Evolutionary conservation across 2,113 vertebrate species (phyloP).

Genomic region (Etheostoma spectabile): DNA sequence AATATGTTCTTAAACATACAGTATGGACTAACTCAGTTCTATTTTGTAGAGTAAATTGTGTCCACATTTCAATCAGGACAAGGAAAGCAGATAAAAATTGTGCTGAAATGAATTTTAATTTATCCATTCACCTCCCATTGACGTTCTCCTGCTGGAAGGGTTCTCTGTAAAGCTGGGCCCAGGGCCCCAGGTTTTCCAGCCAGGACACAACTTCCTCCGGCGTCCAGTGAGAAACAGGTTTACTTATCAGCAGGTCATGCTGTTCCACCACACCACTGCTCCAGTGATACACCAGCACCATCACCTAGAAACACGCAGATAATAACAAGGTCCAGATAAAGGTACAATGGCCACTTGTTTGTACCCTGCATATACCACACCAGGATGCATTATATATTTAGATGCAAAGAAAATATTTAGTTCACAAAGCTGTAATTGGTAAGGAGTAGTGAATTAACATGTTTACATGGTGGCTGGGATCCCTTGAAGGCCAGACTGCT

Average conservation of each 20-base stretch:
- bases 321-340: not conserved
- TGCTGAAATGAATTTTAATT: not conserved
- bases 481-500: too few species aligned
- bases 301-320: conserved; percentile 81
- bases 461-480: too few species aligned
- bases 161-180: conserved; percentile 92
- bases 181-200: conserved; percentile 92
- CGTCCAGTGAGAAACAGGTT: conserved; percentile 91
- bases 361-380: not conserved
- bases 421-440: too few species aligned
- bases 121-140: conserved; percentile 89
- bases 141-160: conserved; percentile 89
- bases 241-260: conserved; percentile 88
- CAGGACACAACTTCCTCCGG: conserved; percentile 91
- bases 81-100: not conserved
- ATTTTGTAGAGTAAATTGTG: not conserved
- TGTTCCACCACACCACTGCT: conserved; percentile 88
- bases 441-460: too few species aligned
- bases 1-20: not conserved
- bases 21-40: not conserved
- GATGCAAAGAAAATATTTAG: too few species aligned
- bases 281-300: conserved; percentile 94
- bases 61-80: not conserved
- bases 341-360: not conserved
- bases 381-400: not conserved